phyloP scores from a whole-genome alignment of 2,888 invertebrate species.

The Protodeltote pygarga region DNA sequence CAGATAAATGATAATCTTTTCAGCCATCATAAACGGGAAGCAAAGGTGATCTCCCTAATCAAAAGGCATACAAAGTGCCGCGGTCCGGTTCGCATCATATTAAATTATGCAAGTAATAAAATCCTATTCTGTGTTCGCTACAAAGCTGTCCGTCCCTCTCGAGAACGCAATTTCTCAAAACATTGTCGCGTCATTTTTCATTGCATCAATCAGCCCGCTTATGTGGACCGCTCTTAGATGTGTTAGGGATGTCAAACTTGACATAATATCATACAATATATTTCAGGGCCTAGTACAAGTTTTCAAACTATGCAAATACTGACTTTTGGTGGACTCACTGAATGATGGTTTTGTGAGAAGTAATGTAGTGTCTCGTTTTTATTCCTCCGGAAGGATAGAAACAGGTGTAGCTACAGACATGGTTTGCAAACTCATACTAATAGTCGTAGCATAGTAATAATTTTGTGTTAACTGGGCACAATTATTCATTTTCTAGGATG shows the following conservation, averaged over 20 bases:
- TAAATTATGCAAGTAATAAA: slow-evolving; percentile 85
- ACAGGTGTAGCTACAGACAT: no score
- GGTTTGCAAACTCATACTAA: no score
- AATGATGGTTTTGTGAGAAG: no score
- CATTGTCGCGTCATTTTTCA: slow-evolving; percentile 86
- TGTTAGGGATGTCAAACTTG: slow-evolving; percentile 68
- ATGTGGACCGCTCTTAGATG: slow-evolving; percentile 57
- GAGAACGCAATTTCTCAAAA: slow-evolving; percentile 83
- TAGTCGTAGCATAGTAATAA: no score
- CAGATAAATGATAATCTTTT: slow-evolving; percentile 71
- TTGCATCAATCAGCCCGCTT: slow-evolving; percentile 83
- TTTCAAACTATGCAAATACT: no score
- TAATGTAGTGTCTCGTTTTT: no score
- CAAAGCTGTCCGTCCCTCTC: slow-evolving; percentile 70
- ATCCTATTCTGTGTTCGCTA: slow-evolving; percentile 69
- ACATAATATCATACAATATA: no score
- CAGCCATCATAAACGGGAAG: slow-evolving; percentile 59
- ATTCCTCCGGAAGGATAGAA: no score
- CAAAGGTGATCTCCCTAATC: slow-evolving; percentile 74
- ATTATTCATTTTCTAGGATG: no score
- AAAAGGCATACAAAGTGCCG: slow-evolving; percentile 67
- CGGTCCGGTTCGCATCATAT: slow-evolving; percentile 72
- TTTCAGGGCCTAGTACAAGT: no score
- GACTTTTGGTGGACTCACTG: no score
- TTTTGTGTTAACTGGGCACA: no score